These are phyloP conservation scores for Pachyseris speciosa DNA, from an alignment of 64 coral and sea anemone species.

Conservation along the genomic window DNA sequence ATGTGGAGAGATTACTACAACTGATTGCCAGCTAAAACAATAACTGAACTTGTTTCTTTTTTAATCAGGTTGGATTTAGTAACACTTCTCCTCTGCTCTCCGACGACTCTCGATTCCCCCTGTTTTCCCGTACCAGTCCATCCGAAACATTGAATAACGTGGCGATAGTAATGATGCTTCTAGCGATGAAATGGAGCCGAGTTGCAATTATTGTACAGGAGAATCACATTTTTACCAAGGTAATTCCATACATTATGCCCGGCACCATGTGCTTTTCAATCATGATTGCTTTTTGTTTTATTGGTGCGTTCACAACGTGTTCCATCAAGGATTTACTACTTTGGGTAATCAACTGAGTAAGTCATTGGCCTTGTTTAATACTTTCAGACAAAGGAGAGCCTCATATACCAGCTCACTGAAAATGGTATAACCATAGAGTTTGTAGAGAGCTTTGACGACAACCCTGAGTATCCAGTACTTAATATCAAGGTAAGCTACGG, in stretches of 20 bases:
- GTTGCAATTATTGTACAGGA: slow-evolving; percentile 56
- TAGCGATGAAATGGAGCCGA: slow-evolving; percentile 27
- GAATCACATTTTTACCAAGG: slow-evolving; percentile 44
- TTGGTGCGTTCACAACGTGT: too few species aligned
- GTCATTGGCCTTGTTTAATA: background rate
- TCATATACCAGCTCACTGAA: background rate
- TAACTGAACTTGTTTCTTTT: background rate
- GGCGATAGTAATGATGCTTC: slow-evolving; percentile 18
- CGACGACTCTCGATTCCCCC: slow-evolving; percentile 22
- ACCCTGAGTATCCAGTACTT: background rate
- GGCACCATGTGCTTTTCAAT: too few species aligned
- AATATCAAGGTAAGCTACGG: slow-evolving; percentile 19
- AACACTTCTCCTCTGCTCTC: slow-evolving; percentile 55
- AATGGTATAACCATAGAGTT: background rate
- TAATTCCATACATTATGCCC: slow-evolving; percentile 1
- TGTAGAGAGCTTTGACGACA: slow-evolving; percentile 12
- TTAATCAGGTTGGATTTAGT: slow-evolving; percentile 53
- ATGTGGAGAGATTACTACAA: too few species aligned
- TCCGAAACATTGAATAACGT: slow-evolving; percentile 38
- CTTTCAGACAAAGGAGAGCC: slow-evolving; percentile 15
- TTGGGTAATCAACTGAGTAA: too few species aligned
- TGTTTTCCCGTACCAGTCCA: slow-evolving; percentile 42
- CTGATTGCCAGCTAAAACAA: too few species aligned
- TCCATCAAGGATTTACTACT: too few species aligned
- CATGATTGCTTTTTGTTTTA: too few species aligned